Conservation (phyloP, 1,140 invertebrate species). For the Rhizoglyphus robini region DNA sequence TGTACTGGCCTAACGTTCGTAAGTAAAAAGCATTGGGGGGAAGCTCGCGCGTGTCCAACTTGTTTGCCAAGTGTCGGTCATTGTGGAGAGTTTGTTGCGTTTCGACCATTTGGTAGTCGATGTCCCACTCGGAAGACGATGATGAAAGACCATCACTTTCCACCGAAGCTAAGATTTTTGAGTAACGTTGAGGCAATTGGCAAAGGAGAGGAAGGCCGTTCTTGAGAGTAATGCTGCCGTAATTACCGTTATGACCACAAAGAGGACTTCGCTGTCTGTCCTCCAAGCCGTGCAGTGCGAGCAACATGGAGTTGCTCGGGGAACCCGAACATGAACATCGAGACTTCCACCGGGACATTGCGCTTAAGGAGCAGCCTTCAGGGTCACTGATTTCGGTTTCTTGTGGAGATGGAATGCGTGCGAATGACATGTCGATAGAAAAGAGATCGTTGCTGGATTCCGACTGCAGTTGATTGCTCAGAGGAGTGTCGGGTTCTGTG, state of each 20-base stretch:
- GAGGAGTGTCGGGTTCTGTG: neutral
- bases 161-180: slow-evolving; percentile 26
- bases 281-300: slow-evolving; percentile 13
- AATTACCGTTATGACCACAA: neutral
- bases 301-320: slow-evolving; percentile 15
- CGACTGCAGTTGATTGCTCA: neutral
- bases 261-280: neutral
- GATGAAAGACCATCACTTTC: slow-evolving; percentile 28
- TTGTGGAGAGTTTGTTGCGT: neutral
- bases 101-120: neutral
- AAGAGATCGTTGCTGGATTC: no score
- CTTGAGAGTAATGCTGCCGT: neutral
- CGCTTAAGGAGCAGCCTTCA: slow-evolving; percentile 25
- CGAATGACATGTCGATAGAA: neutral
- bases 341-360: neutral
- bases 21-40: no score
- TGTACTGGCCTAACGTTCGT: no score
- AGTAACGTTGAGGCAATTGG: neutral
- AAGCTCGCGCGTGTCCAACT: no score
- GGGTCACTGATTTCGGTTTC: slow-evolving; percentile 27
- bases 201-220: neutral
- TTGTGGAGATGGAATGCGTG: slow-evolving; percentile 26
- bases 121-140: slow-evolving; percentile 1
- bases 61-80: neutral
- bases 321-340: slow-evolving; percentile 21